These are phyloP conservation scores for Wiebesia pumilae DNA, from an alignment of 1,140 invertebrate species.

Conservation along the genomic window DNA sequence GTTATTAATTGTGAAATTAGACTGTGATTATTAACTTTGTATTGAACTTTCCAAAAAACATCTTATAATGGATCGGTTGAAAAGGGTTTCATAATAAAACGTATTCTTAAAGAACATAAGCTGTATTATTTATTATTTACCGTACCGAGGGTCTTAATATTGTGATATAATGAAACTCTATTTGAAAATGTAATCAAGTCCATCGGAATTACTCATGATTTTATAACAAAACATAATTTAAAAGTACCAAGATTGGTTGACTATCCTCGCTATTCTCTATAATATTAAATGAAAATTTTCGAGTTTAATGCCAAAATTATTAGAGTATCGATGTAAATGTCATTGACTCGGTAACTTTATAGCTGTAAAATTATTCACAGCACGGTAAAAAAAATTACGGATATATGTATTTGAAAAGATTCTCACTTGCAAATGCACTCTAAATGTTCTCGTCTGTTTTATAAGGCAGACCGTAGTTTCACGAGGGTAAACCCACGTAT, in stretches of 20 bases:
- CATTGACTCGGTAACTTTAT: not conserved
- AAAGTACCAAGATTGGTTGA: not conserved
- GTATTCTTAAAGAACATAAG: too few relatives aligned
- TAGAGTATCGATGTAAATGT: not conserved
- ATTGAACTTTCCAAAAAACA: too few relatives aligned
- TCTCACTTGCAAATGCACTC: not conserved
- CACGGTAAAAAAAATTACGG: not conserved
- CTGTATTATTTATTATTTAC: too few relatives aligned
- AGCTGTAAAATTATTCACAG: not conserved
- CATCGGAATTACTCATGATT: too few relatives aligned
- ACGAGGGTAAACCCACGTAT: not conserved
- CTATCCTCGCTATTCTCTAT: not conserved
- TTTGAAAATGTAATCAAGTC: too few relatives aligned
- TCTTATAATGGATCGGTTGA: too few relatives aligned
- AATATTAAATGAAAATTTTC: not conserved
- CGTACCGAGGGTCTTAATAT: too few relatives aligned
- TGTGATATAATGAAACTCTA: too few relatives aligned
- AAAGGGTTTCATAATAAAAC: too few relatives aligned
- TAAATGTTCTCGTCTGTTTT: not conserved
- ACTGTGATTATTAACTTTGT: too few relatives aligned
- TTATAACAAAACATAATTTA: not conserved
- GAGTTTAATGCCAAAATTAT: not conserved
- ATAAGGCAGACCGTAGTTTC: not conserved
- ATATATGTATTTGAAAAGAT: not conserved
- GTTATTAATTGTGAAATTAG: too few relatives aligned